Percentiles rank a stretch among this genome's conserved stretches.
These are phyloP conservation scores for Muscicapa striata DNA, from an alignment of 2,797 vertebrate species.

Conservation along the genomic window DNA sequence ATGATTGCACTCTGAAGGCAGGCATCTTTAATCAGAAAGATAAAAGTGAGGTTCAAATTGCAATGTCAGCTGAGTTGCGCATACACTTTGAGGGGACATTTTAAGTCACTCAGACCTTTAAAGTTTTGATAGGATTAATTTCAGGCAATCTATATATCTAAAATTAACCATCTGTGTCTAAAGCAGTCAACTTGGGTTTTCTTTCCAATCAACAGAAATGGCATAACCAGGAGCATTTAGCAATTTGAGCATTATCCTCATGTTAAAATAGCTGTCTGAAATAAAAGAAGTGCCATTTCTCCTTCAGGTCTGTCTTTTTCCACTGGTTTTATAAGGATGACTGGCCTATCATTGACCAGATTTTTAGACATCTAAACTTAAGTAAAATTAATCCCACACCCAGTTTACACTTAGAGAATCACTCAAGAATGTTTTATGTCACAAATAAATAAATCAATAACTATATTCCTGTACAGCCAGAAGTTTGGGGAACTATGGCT, in stretches of 20 bases:
- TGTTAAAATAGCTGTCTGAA: not conserved
- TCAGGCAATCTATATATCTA: not conserved
- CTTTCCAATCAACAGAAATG: not conserved
- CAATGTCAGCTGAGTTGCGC: not conserved
- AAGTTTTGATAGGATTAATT: not conserved
- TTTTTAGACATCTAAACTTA: not conserved
- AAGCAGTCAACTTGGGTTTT: not conserved
- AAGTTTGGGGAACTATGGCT: not conserved
- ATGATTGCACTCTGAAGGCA: not conserved
- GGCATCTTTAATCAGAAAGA: not conserved
- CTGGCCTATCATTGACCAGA: not conserved
- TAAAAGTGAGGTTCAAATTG: not conserved
- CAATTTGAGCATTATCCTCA: not conserved
- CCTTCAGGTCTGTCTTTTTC: not conserved
- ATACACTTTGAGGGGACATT: rapidly evolving
- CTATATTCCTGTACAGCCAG: rapidly evolving
- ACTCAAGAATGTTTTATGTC: not conserved
- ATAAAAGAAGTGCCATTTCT: not conserved
- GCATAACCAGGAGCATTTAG: not conserved
- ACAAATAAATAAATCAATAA: not conserved
- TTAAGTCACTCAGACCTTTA: not conserved
- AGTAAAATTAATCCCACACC: not conserved
- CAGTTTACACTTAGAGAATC: not conserved
- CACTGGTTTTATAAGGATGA: not conserved
- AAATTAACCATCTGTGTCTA: not conserved